phyloP scores from a whole-genome alignment of 2,797 vertebrate species.

The Chaunax sp. region DNA sequence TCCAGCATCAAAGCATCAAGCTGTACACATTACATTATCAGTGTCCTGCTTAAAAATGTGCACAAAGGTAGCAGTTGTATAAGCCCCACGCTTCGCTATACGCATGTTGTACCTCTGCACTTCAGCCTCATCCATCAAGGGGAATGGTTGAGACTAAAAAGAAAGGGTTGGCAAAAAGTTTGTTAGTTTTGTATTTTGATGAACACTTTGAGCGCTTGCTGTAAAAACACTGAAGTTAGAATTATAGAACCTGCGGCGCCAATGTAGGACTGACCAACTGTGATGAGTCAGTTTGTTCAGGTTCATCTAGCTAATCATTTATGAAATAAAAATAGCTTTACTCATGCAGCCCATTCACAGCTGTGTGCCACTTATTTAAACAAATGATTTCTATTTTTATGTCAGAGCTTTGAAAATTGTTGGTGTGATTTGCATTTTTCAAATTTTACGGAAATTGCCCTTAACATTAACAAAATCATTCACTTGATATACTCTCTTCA shows the following conservation, averaged over 20 bases:
- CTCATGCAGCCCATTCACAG: slow-evolving; percentile 12
- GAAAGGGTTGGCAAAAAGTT: slow-evolving; percentile 1
- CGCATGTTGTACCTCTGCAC: slow-evolving; percentile 22
- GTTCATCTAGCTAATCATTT: not conserved
- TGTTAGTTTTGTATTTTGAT: slow-evolving; percentile 7
- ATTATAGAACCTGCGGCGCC: not conserved
- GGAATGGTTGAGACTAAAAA: not conserved
- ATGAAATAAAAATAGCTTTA: slow-evolving; percentile 24
- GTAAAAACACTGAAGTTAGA: slow-evolving; percentile 1
- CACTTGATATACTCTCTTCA: not conserved
- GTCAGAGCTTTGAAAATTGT: slow-evolving; percentile 2
- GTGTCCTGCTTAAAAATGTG: slow-evolving; percentile 42
- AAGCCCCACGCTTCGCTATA: slow-evolving; percentile 46
- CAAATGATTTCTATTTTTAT: slow-evolving; percentile 26
- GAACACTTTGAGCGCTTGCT: slow-evolving; percentile 3
- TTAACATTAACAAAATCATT: not conserved
- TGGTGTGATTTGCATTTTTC: not conserved
- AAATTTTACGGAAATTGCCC: no score
- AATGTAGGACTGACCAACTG: not conserved
- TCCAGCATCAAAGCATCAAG: slow-evolving; percentile 58
- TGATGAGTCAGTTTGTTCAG: slow-evolving; percentile 21
- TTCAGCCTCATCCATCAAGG: not conserved
- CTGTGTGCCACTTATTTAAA: slow-evolving; percentile 30
- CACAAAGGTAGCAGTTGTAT: slow-evolving; percentile 43
- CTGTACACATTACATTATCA: slow-evolving; percentile 59